These are phyloP conservation scores for Antheraea pernyi DNA, from an alignment of 1,140 invertebrate species.

Conservation along the genomic window DNA sequence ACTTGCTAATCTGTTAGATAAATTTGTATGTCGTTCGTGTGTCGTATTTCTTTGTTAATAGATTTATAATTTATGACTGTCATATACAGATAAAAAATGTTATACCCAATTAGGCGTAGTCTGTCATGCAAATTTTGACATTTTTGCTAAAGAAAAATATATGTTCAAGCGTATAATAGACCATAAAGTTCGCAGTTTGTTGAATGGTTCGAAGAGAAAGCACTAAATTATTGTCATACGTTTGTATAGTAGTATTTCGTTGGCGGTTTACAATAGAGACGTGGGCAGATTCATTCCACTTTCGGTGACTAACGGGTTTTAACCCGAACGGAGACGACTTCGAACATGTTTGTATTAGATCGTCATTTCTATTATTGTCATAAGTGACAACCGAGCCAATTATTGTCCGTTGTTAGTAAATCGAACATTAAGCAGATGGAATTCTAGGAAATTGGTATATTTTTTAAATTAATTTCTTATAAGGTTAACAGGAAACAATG, in stretches of 20 bases:
- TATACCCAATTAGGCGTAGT: too few species aligned
- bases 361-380: slow-evolving; percentile 15
- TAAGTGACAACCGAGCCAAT: not conserved
- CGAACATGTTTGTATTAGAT: slow-evolving; percentile 11
- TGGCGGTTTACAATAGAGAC: slow-evolving; percentile 20
- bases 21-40: too few species aligned
- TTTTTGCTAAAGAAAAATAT: not conserved
- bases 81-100: too few species aligned
- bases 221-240: not conserved
- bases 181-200: not conserved
- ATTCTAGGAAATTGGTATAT: not conserved
- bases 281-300: slow-evolving; percentile 37
- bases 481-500: slow-evolving; percentile 2
- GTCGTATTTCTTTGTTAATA: too few species aligned
- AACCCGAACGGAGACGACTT: slow-evolving; percentile 38
- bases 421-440: not conserved
- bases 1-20: too few species aligned
- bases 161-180: not conserved
- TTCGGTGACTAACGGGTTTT: slow-evolving; percentile 51
- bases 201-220: not conserved
- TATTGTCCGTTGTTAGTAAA: not conserved
- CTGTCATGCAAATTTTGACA: not conserved
- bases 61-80: too few species aligned
- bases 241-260: slow-evolving; percentile 10
- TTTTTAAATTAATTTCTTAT: not conserved